Evolutionary conservation across 2,113 vertebrate species (phyloP).

Genomic region (Campylomormyrus tamandua): DNA sequence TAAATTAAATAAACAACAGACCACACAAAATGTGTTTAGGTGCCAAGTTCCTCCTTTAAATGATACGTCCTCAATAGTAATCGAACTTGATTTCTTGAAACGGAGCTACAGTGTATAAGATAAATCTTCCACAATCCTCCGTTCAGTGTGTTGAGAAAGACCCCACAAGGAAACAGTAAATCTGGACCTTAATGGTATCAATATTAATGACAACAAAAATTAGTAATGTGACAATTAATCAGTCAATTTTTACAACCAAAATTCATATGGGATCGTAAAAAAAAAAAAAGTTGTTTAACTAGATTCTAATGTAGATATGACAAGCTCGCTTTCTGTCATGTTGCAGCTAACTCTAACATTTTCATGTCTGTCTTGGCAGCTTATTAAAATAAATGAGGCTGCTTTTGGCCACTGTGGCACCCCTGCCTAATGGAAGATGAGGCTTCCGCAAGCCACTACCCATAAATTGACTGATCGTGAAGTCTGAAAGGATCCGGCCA

Average conservation of each 20-base stretch:
- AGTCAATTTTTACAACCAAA: conserved; percentile 52
- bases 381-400: conserved; percentile 99
- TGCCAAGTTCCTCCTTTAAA: not conserved
- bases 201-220: conserved; percentile 72
- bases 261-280: conserved; percentile 52
- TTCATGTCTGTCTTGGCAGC: conserved; percentile 94
- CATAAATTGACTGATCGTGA: conserved; percentile 81
- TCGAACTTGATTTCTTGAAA: not conserved
- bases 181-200: conserved; percentile 8
- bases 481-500: conserved; percentile 83
- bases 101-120: not conserved
- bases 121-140: not conserved
- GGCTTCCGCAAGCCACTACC: conserved; percentile 72
- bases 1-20: not conserved
- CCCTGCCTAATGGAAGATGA: conserved; percentile 79
- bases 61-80: not conserved
- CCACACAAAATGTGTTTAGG: not conserved
- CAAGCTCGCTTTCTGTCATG: conserved; percentile 86
- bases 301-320: conserved; percentile 82
- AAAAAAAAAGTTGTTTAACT: conserved; percentile 71
- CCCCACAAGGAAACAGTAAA: not conserved
- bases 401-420: conserved; percentile 68
- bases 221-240: conserved; percentile 77
- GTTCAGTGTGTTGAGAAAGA: not conserved
- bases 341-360: conserved; percentile 84